These are phyloP conservation scores for Hydrotaea cyrtoneurina DNA, from an alignment of 2,888 invertebrate species.

Conservation along the genomic window DNA sequence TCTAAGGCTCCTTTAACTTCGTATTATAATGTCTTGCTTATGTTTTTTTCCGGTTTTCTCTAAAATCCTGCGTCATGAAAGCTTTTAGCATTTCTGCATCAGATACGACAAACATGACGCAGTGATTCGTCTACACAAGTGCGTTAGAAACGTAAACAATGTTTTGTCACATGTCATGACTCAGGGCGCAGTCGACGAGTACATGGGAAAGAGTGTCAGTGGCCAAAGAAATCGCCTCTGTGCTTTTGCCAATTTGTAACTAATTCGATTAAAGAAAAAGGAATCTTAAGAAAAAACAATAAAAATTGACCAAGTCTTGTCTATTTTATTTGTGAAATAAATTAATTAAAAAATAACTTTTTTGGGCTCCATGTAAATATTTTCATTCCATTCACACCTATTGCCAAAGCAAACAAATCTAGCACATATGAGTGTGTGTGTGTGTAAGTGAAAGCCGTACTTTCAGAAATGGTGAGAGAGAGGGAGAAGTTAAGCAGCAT, in stretches of 20 bases:
- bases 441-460: neutral
- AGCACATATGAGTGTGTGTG: neutral
- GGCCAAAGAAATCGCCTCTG: too few relatives aligned
- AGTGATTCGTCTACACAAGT: too few relatives aligned
- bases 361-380: neutral
- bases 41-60: too few relatives aligned
- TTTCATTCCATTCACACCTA: constrained; percentile 14
- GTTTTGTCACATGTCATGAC: too few relatives aligned
- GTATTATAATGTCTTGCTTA: too few relatives aligned
- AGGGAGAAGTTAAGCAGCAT: neutral
- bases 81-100: too few relatives aligned
- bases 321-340: constrained; percentile 6
- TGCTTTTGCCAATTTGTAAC: neutral
- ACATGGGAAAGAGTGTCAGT: too few relatives aligned
- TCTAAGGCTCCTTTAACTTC: too few relatives aligned
- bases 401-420: neutral
- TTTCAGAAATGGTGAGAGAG: neutral
- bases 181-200: too few relatives aligned
- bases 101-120: too few relatives aligned
- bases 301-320: neutral
- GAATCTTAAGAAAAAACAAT: neutral
- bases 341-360: constrained; percentile 11
- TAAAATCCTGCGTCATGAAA: too few relatives aligned
- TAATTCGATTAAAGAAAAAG: constrained; percentile 2
- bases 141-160: too few relatives aligned